Evolutionary conservation across 2,113 vertebrate genomes (phyloP).

Genomic region (Electrona antarctica): DNA sequence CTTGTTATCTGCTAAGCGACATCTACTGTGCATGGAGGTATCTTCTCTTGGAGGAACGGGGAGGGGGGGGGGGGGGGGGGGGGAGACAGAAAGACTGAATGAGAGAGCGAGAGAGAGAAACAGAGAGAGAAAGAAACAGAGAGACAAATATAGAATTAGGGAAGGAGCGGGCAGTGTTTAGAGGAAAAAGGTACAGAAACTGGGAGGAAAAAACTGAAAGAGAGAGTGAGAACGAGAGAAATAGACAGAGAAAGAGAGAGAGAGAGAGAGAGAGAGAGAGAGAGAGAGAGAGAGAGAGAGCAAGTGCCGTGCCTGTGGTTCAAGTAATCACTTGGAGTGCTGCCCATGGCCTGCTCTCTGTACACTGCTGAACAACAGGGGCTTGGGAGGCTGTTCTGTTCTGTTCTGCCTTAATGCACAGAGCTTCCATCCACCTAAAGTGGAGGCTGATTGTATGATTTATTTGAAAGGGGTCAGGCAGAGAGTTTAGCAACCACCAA

Average conservation of each 20-base stretch:
- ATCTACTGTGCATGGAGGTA: slow-evolving; percentile 36
- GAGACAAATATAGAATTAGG: not conserved
- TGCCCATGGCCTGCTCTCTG: slow-evolving; percentile 28
- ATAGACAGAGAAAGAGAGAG: not conserved
- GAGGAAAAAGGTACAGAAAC: not conserved
- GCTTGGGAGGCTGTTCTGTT: slow-evolving; percentile 37
- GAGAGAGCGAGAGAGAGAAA: not conserved
- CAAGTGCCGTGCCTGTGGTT: slow-evolving; percentile 24
- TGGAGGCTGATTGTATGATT: slow-evolving; percentile 34
- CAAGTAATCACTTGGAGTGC: slow-evolving; percentile 49
- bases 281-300: not conserved
- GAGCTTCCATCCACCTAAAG: slow-evolving; percentile 25
- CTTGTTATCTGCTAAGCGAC: slow-evolving; percentile 58
- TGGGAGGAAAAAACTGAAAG: not conserved
- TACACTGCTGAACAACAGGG: slow-evolving; percentile 20
- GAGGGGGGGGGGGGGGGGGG: not conserved
- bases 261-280: not conserved
- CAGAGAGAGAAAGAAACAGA: not conserved
- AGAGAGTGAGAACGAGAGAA: not conserved
- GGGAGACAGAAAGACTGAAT: not conserved
- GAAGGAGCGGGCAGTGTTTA: not conserved
- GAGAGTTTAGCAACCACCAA: not conserved
- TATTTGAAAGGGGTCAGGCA: slow-evolving; percentile 23
- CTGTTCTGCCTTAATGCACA: slow-evolving; percentile 25
- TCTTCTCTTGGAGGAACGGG: not conserved